Evolutionary conservation across 2,113 vertebrate species (phyloP), one percentile per base, ranked within the genome.

Genomic region (Glaucidium brasilianum): DNA sequence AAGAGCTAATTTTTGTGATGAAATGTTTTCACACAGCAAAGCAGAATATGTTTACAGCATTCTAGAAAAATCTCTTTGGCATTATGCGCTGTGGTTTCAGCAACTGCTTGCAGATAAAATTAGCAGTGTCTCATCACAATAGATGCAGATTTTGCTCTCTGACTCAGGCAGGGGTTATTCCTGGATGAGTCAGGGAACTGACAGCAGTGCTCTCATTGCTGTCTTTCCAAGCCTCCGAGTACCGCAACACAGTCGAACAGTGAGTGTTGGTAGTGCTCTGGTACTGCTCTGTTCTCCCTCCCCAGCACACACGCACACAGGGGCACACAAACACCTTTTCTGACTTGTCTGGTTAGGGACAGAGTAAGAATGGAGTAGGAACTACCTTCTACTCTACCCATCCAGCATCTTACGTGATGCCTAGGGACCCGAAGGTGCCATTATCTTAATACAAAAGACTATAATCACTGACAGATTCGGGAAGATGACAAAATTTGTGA

Each of bases 61-160:
- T 35, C 25, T 12, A 83, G 32, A 87, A 50, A 34, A 43, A 58
- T 11, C 21, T 39, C 60, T 63, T 37, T 32, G 43, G 19, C 19
- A 2, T 30, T 9, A 6, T 1, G 2, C 9, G 1, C 3, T 18
- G 4, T 0, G 11, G 13, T n/a, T 83, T 52, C 79, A 60, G 59
- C 49, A 90, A 45, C 27, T 27, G 29, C 69, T 45, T 2, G 25
- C n/a, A 35, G 53, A 10, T 12, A 34, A 29, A 58, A 37, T 16
- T 52, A 32, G 27, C 6, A 15, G 8, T n/a, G 35, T 5, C 62
- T n/a, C 58, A 6, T 10, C 35, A 35, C 83, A 41, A 45, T 1
- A 20, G 2, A 2, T 3, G 52, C 52, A 59, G 43, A 35, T 43
- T 34, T 19, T 78, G n/a, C 79, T 12, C 47, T n/a, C 67, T 45